A percentile compares a stretch with the other conserved stretches of the same genome.
These are phyloP conservation scores for Porites lobata DNA, from an alignment of 92 coral and sea anemone genomes.

Conservation along the genomic window DNA sequence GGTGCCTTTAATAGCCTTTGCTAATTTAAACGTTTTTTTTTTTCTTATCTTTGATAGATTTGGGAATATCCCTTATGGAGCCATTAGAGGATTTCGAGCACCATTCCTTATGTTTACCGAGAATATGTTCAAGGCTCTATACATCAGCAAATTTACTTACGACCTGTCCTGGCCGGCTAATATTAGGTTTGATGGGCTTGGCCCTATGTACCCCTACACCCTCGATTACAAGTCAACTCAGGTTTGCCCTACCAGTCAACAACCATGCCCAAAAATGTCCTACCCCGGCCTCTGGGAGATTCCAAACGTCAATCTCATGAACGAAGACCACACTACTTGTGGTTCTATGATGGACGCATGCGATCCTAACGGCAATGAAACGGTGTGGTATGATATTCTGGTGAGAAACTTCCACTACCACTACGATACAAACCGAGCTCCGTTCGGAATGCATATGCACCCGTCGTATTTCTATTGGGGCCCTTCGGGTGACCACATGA, in stretches of 20 bases:
- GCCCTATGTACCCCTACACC: slow-evolving; percentile 88
- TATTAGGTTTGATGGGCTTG: slow-evolving; percentile 46
- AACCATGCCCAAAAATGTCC: slow-evolving; percentile 75
- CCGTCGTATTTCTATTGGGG: slow-evolving; percentile 70
- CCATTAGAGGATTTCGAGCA: slow-evolving; percentile 32
- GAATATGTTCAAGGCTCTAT: slow-evolving; percentile 75
- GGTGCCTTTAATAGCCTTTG: not conserved
- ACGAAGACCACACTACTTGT: slow-evolving; percentile 77
- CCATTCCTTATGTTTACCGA: slow-evolving; percentile 70
- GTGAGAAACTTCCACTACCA: slow-evolving; percentile 83
- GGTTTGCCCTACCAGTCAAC: slow-evolving; percentile 62
- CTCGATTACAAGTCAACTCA: slow-evolving; percentile 81
- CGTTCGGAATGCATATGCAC: slow-evolving; percentile 91
- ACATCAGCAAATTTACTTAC: slow-evolving; percentile 71
- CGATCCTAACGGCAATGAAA: slow-evolving; percentile 59
- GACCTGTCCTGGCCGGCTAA: slow-evolving; percentile 90
- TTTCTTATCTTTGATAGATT: slow-evolving; percentile 5
- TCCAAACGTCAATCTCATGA: slow-evolving; percentile 83
- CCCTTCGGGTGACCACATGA: slow-evolving; percentile 58
- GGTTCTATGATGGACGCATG: slow-evolving; percentile 90
- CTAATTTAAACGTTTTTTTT: not conserved
- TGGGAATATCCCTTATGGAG: slow-evolving; percentile 33
- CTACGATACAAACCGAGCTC: slow-evolving; percentile 79
- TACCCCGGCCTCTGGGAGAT: slow-evolving; percentile 91
- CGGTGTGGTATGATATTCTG: slow-evolving; percentile 74